Percentiles rank a stretch among this genome's conserved stretches.
phyloP scores from a whole-genome alignment of 2,113 vertebrate species.

The Rynchops niger region DNA sequence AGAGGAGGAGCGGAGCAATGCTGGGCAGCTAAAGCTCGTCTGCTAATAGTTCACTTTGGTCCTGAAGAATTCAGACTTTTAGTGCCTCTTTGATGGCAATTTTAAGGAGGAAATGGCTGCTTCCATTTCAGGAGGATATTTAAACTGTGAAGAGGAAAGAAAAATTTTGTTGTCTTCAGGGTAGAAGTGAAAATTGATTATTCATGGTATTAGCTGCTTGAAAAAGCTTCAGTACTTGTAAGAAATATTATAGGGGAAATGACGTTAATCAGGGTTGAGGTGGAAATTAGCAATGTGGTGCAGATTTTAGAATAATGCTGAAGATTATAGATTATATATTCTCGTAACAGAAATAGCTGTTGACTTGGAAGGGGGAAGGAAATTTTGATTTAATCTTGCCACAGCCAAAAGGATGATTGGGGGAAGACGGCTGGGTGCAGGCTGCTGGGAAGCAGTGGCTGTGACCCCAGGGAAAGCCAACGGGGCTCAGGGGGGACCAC shows the following conservation, averaged over 20 bases:
- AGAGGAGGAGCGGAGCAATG: background rate
- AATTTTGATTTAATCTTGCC: background rate
- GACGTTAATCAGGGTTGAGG: background rate
- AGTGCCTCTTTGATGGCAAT: background rate
- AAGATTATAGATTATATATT: background rate
- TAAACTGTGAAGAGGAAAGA: background rate
- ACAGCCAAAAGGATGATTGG: fast-evolving
- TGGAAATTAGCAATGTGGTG: background rate
- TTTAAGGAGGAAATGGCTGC: background rate
- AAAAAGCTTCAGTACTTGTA: background rate
- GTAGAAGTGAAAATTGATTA: background rate
- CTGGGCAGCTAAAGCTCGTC: background rate
- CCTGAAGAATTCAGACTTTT: background rate
- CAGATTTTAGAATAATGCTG: background rate
- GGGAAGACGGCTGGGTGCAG: background rate
- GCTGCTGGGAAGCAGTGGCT: background rate
- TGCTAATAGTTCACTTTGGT: background rate
- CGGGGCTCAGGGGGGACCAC: fast-evolving
- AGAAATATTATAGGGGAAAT: background rate
- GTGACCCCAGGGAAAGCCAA: background rate
- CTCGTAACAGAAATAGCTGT: background rate
- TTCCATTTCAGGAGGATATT: background rate
- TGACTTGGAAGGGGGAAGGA: background rate
- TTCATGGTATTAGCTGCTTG: background rate
- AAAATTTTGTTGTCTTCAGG: background rate